Evolutionary conservation across 1,140 invertebrate species (phyloP).

Genomic region (Lepidurus couesii): DNA sequence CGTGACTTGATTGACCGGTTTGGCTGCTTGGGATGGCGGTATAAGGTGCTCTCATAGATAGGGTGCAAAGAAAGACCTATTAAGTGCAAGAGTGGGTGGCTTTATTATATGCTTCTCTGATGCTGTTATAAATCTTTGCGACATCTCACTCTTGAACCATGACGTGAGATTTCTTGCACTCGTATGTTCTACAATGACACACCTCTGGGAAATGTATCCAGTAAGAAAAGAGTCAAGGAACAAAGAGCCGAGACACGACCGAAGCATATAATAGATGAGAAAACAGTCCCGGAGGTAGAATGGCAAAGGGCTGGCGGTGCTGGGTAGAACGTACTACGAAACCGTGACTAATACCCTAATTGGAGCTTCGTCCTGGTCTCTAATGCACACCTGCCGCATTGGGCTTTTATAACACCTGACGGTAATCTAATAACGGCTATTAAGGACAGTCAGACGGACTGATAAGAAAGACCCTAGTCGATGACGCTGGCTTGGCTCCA

Average conservation of each 20-base stretch:
- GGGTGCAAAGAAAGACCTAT: background rate
- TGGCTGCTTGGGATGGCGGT: background rate
- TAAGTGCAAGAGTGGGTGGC: background rate
- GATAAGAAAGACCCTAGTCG: background rate
- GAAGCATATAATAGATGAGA: background rate
- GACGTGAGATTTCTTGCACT: too few species aligned
- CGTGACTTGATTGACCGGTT: background rate
- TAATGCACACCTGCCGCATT: slow-evolving; percentile 21
- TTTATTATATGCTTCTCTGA: background rate
- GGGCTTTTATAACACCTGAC: slow-evolving; percentile 8
- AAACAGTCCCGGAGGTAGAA: background rate
- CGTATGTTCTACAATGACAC: too few species aligned
- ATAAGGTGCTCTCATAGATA: background rate
- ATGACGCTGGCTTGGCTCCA: background rate
- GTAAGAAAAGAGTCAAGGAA: background rate
- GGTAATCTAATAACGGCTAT: slow-evolving; percentile 22
- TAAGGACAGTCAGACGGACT: slow-evolving; percentile 18
- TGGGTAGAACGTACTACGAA: background rate
- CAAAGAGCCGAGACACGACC: background rate
- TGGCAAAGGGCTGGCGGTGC: background rate
- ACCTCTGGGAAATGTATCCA: background rate
- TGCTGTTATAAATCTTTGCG: background rate
- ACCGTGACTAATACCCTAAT: slow-evolving; percentile 3
- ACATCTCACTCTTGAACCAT: too few species aligned
- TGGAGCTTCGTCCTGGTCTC: slow-evolving; percentile 14